Evolutionary conservation across 1,140 invertebrate genomes (phyloP).

Genomic region (Ooceraea biroi): DNA sequence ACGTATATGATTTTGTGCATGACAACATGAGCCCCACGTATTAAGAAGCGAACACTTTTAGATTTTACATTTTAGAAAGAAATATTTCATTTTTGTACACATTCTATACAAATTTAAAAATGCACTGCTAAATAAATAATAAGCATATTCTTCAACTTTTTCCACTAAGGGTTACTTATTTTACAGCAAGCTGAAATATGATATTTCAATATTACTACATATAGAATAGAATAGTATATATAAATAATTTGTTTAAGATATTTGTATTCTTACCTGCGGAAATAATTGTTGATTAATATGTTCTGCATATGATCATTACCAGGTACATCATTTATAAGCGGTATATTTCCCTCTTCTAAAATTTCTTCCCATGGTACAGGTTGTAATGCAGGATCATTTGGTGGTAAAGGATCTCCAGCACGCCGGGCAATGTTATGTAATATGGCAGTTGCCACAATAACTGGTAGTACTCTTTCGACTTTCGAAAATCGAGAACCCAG

Average conservation of each 20-base stretch:
- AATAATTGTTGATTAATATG: conserved; percentile 14
- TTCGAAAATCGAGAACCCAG: neutral
- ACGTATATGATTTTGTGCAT: too few relatives aligned
- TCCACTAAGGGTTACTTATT: too few relatives aligned
- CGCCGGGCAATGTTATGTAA: conserved; percentile 13
- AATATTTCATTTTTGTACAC: too few relatives aligned
- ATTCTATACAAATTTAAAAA: too few relatives aligned
- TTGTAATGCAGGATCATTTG: neutral
- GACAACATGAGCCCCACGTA: too few relatives aligned
- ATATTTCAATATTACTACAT: too few relatives aligned
- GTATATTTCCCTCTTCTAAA: conserved; percentile 2
- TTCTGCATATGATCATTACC: neutral
- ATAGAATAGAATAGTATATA: too few relatives aligned
- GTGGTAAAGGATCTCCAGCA: conserved; percentile 5
- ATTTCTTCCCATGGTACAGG: conserved; percentile 1
- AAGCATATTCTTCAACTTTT: too few relatives aligned
- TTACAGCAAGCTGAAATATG: too few relatives aligned
- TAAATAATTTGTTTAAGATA: neutral
- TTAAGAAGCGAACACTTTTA: too few relatives aligned
- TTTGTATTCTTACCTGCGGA: conserved; percentile 3
- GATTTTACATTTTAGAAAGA: too few relatives aligned
- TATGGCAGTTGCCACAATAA: conserved; percentile 9
- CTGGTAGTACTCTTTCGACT: neutral
- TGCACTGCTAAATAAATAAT: too few relatives aligned
- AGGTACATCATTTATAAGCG: neutral